Base-by-base conservation (phyloP, 2,113 vertebrate genomes). In the Cinclus cinclus region DNA sequence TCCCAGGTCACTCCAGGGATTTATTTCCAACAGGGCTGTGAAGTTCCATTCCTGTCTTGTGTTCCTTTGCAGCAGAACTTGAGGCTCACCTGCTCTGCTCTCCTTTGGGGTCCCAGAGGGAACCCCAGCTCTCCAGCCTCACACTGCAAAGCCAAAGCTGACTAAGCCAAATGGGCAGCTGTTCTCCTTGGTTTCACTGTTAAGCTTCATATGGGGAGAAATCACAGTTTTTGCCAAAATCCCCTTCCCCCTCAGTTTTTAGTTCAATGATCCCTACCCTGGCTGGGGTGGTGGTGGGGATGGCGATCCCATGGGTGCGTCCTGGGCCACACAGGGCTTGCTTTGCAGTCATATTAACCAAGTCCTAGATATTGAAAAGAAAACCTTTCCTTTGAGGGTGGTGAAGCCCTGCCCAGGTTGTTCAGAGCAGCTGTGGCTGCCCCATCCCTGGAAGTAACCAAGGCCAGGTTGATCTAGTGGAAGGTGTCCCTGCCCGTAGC, bases 161-260 rank as follows among this genome's bases (percentile, higher is more conserved):
- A n/a, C 41, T 12, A 7, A 77, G 23, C 47, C 82, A 39, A 44
- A 37, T 2, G 5, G 21, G 31, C 41, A 33, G 0, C 2, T 59
- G 60, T 62, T 22, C 10, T 20, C 15, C 24, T 23, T 25, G 13
- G 2, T 78, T 70, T 52, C 28, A 4, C 46, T 44, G 37, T 23
- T 17, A 8, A 21, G 3, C 12, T 59, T 5, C 39, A 35, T 0
- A 0, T 25, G 59, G 46, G 13, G 25, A 59, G 64, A 60, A 58
- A 35, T 4, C 8, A 3, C 6, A 10, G 4, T 33, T 69, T 85
- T 53, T 64, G 16, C 35, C 59, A 23, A 59, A 79, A 80, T 58
- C 13, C 44, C 5, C 4, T 82, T 63, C 10, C 55, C 23, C 17
- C 6, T 4, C 3, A 8, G 27, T 41, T 79, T 75, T 81, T 4